Conservation (phyloP, 2,797 vertebrate genomes). For the Carcharodon carcharias region DNA sequence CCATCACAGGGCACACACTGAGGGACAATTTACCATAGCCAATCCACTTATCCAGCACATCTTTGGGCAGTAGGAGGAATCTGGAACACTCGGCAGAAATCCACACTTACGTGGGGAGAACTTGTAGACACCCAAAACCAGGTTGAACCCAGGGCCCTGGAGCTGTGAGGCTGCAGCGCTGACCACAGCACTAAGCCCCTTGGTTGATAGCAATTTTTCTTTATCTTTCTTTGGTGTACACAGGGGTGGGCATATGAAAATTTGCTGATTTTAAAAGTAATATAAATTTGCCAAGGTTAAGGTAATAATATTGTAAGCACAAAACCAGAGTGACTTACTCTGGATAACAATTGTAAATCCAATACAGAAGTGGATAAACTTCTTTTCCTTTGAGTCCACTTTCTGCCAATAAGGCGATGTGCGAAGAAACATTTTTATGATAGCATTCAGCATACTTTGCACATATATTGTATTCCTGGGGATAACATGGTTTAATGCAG, state of each 20-base stretch:
- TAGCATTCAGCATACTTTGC: conserved; percentile 66
- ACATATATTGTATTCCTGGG: conserved; percentile 64
- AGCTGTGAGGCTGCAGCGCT: no score
- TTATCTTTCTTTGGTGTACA: background rate
- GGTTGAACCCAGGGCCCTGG: no score
- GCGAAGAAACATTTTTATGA: conserved; percentile 62
- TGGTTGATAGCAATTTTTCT: background rate
- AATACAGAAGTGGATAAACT: conserved; percentile 65
- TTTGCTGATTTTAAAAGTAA: background rate
- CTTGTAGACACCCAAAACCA: no score
- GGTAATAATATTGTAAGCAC: background rate
- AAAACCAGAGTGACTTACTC: conserved; percentile 59
- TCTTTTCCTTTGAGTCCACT: conserved; percentile 60
- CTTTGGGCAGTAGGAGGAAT: no score
- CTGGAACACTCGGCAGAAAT: no score
- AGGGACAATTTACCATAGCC: no score
- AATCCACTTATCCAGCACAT: no score
- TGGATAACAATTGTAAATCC: conserved; percentile 70
- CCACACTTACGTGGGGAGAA: no score
- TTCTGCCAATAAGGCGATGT: conserved; percentile 50
- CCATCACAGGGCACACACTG: no score
- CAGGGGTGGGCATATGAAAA: background rate
- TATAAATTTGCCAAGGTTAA: background rate
- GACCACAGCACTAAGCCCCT: no score
- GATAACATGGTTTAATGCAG: conserved; percentile 63